Evolutionary conservation across 2,888 invertebrate species (phyloP).

Genomic region (Sinopyrophorus schimmeli): DNA sequence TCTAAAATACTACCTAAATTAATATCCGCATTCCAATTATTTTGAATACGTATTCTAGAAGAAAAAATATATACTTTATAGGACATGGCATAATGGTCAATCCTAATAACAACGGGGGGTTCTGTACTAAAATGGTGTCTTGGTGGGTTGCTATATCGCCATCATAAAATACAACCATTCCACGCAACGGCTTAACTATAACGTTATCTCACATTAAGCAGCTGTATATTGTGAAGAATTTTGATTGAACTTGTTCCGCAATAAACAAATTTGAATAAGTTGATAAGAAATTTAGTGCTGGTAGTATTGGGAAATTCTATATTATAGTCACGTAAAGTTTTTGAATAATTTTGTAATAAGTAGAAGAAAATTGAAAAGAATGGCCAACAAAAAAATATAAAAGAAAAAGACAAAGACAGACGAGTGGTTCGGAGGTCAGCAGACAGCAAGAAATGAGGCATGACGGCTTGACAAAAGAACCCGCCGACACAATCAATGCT

Average conservation of each 20-base stretch:
- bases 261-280: slow-evolving; percentile 13
- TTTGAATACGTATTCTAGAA: slow-evolving; percentile 14
- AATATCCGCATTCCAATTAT: slow-evolving; percentile 26
- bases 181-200: slow-evolving; percentile 10
- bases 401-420: slow-evolving; percentile 44
- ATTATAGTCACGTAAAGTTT: background rate
- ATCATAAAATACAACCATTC: slow-evolving; percentile 12
- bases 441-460: slow-evolving; percentile 55
- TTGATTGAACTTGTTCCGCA: slow-evolving; percentile 1
- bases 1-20: slow-evolving; percentile 12
- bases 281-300: background rate
- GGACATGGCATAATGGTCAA: slow-evolving; percentile 31
- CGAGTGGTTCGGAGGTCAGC: slow-evolving; percentile 51
- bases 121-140: slow-evolving; percentile 34
- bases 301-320: no score
- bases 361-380: background rate
- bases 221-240: slow-evolving; percentile 11
- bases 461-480: slow-evolving; percentile 55
- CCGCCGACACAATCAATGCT: slow-evolving; percentile 56
- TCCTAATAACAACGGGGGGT: slow-evolving; percentile 32
- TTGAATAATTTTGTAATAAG: background rate
- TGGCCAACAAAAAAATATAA: slow-evolving; percentile 19
- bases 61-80: slow-evolving; percentile 18
- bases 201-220: slow-evolving; percentile 14
- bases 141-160: slow-evolving; percentile 22